A percentile compares a stretch with the other conserved stretches of the same genome.
phyloP scores from a whole-genome alignment of 2,888 invertebrate genomes.

The Melinaea marsaeus region DNA sequence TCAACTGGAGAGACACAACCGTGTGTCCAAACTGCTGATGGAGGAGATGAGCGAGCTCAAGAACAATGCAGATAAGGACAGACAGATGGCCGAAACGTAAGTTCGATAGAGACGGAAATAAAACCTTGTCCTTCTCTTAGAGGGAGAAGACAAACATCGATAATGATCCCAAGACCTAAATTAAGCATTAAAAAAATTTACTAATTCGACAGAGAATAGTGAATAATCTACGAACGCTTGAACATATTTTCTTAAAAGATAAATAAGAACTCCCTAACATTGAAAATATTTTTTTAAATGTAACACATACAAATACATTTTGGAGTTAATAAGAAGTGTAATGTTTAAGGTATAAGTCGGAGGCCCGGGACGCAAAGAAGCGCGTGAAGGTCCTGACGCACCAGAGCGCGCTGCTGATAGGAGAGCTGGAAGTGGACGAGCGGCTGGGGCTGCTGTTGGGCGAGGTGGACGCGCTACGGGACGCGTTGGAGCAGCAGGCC shows the following conservation, averaged over 20 bases:
- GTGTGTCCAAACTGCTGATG: conserved; percentile 81
- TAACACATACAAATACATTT: too few relatives aligned
- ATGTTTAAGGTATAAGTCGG: conserved; percentile 62
- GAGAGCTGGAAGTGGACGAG: conserved; percentile 76
- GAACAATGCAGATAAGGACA: conserved; percentile 79
- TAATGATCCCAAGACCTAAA: too few relatives aligned
- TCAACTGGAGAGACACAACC: conserved; percentile 79
- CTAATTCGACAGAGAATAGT: too few relatives aligned
- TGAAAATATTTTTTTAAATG: too few relatives aligned
- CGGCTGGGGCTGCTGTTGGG: conserved; percentile 74
- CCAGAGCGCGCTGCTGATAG: conserved; percentile 82
- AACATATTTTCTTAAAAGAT: too few relatives aligned
- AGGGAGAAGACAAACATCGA: background rate
- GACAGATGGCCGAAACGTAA: conserved; percentile 77
- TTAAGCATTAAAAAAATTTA: too few relatives aligned
- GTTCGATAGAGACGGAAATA: conserved; percentile 11
- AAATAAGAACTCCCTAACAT: too few relatives aligned
- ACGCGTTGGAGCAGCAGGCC: conserved; percentile 79
- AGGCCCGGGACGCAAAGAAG: conserved; percentile 80
- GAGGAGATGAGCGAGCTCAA: conserved; percentile 81
- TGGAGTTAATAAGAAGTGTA: background rate
- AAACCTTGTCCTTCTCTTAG: background rate
- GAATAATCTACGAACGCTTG: too few relatives aligned
- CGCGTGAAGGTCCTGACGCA: conserved; percentile 79
- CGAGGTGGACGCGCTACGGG: conserved; percentile 81